phyloP scores from a whole-genome alignment of 2,888 invertebrate genomes.

The Drosophila algonquin region DNA sequence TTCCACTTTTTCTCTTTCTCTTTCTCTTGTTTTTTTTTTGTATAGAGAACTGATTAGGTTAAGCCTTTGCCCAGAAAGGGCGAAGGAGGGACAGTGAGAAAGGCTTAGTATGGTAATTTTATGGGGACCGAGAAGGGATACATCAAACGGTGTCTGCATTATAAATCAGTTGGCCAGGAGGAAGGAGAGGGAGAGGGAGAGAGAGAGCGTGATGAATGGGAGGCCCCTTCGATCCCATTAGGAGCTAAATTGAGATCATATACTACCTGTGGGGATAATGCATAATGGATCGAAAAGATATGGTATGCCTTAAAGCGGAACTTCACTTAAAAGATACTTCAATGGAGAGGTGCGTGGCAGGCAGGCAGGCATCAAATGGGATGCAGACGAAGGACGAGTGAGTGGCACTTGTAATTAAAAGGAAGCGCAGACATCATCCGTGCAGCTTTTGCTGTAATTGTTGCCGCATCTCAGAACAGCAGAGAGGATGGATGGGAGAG shows the following conservation, averaged over 20 bases:
- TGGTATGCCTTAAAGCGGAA: constrained; percentile 5
- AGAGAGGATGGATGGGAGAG: background rate
- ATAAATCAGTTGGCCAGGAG: constrained; percentile 25
- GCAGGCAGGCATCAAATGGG: background rate
- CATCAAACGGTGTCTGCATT: constrained; percentile 43
- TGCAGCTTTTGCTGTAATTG: constrained; percentile 10
- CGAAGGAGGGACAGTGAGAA: background rate
- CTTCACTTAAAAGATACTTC: constrained; percentile 20
- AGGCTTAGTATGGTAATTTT: constrained; percentile 24
- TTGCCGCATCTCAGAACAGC: constrained; percentile 23
- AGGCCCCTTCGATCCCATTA: constrained; percentile 3
- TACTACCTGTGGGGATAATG: constrained; percentile 17
- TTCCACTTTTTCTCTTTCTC: background rate
- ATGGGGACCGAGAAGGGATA: background rate
- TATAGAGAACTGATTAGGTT: constrained; percentile 65
- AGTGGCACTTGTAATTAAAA: constrained; percentile 57
- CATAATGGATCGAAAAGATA: constrained; percentile 12
- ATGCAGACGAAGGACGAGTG: constrained; percentile 3
- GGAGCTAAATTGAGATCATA: constrained; percentile 26
- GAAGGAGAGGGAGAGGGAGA: background rate
- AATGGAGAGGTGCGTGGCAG: background rate
- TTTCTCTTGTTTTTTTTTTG: background rate
- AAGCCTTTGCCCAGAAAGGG: constrained; percentile 17
- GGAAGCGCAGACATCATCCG: constrained; percentile 22
- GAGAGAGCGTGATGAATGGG: background rate